These are phyloP conservation scores for Atrichornis clamosus DNA, from an alignment of 2,113 vertebrate genomes.

Conservation along the genomic window DNA sequence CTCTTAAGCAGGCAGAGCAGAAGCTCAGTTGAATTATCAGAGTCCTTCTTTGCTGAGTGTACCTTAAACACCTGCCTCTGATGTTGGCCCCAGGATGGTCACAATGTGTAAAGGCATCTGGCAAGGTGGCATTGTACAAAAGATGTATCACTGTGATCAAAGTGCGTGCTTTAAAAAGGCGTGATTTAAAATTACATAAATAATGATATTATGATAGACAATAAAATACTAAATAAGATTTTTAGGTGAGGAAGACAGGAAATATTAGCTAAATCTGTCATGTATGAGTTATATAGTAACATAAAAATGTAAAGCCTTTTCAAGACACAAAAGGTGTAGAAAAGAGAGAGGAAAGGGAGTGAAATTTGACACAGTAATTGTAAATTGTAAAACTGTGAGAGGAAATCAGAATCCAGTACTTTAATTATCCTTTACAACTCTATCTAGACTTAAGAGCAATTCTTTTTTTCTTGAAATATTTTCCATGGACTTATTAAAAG, in stretches of 20 bases:
- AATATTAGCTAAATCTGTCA: neutral
- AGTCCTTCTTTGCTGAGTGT: neutral
- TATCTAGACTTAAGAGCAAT: neutral
- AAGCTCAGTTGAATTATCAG: neutral
- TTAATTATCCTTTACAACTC: neutral
- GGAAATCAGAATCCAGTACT: neutral
- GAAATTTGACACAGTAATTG: neutral
- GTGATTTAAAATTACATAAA: neutral
- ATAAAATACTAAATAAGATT: neutral
- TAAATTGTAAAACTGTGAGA: neutral
- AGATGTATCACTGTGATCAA: neutral
- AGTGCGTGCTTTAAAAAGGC: neutral
- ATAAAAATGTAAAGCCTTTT: neutral
- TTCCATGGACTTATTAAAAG: neutral
- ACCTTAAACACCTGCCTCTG: neutral
- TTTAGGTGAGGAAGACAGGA: neutral
- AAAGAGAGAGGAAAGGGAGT: neutral
- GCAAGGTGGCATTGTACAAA: neutral
- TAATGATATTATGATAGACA: neutral
- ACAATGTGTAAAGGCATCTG: fast-evolving
- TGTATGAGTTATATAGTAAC: neutral
- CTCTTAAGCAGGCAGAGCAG: neutral
- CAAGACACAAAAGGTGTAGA: neutral
- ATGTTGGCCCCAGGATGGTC: neutral
- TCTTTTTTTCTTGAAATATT: neutral